Evolutionary conservation across 2,113 vertebrate genomes (phyloP).

Genomic region (Misgurnus anguillicaudatus): DNA sequence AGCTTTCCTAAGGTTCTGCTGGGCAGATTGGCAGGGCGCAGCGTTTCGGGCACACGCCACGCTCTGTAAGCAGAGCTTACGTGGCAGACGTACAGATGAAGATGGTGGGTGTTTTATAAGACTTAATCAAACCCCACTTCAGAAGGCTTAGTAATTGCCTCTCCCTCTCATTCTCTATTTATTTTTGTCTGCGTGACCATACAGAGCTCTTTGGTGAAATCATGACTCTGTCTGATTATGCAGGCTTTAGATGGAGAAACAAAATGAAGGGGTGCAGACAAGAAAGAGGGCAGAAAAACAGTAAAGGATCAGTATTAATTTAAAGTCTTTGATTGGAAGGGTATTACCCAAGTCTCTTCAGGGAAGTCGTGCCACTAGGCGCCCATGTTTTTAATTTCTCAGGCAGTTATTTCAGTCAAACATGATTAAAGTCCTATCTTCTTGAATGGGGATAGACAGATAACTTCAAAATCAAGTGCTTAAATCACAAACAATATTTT

Average conservation of each 20-base stretch:
- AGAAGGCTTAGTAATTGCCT: conserved; percentile 28
- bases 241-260: conserved; percentile 1
- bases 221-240: conserved; percentile 24
- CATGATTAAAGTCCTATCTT: too few species aligned
- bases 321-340: not conserved
- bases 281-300: not conserved
- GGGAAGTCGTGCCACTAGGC: too few species aligned
- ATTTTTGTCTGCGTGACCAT: not conserved
- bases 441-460: too few species aligned
- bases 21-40: not conserved
- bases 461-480: too few species aligned
- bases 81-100: not conserved
- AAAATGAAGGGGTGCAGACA: not conserved
- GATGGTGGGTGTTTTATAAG: not conserved
- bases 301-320: not conserved
- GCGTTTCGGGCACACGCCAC: not conserved
- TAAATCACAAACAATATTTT: too few species aligned
- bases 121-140: conserved; percentile 5
- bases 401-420: too few species aligned
- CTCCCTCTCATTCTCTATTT: not conserved
- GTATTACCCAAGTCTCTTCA: too few species aligned
- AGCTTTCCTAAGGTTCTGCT: conserved; percentile 4
- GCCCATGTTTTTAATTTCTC: too few species aligned
- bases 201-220: conserved; percentile 2
- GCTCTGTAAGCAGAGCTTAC: conserved; percentile 14